These are phyloP conservation scores for Tenebrosternarchus preto DNA, from an alignment of 2,113 vertebrate genomes.

Conservation along the genomic window DNA sequence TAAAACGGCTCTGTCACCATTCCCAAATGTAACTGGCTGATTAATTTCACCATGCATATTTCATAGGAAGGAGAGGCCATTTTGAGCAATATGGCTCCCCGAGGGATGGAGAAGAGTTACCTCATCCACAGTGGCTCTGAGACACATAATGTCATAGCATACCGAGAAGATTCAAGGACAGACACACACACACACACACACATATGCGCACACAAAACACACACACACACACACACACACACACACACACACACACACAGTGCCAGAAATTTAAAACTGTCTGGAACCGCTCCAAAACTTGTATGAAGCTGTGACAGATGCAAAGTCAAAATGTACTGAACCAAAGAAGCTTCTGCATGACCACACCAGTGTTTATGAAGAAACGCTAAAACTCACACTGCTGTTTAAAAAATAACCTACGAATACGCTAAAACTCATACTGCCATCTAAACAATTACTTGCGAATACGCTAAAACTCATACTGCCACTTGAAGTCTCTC, in stretches of 20 bases:
- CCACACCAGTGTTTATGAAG: background rate
- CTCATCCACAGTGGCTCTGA: constrained; percentile 13
- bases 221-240: too few relatives aligned
- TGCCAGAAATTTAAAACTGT: background rate
- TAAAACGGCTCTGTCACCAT: constrained; percentile 13
- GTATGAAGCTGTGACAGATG: background rate
- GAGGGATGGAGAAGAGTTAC: background rate
- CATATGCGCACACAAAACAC: too few relatives aligned
- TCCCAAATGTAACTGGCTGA: constrained; percentile 38
- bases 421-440: too few relatives aligned
- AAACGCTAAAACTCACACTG: background rate
- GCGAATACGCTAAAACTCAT: too few relatives aligned
- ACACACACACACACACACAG: background rate
- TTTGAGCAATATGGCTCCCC: background rate
- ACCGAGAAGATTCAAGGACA: background rate
- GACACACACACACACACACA: background rate
- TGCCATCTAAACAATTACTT: too few relatives aligned
- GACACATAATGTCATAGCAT: constrained; percentile 4
- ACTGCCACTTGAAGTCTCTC: too few relatives aligned
- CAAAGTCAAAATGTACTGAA: background rate
- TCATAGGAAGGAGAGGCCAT: constrained; percentile 10
- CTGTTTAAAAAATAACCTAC: too few relatives aligned
- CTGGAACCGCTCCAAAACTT: background rate
- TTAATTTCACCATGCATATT: constrained; percentile 43
- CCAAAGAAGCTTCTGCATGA: background rate